These are phyloP conservation scores for Diplodus puntazzo DNA, from an alignment of 2,797 vertebrate genomes.

Conservation along the genomic window DNA sequence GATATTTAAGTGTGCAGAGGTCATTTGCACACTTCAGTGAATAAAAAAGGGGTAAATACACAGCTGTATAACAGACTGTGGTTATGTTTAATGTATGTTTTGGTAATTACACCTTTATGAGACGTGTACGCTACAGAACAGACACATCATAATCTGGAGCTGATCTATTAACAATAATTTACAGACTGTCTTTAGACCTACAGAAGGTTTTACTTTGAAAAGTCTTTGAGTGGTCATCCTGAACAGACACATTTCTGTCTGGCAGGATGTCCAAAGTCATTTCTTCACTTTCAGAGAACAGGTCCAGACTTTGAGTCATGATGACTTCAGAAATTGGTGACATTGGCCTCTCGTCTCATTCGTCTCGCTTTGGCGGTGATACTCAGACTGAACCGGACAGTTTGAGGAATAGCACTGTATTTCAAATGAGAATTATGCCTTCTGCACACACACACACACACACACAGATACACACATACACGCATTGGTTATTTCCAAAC, in stretches of 20 bases:
- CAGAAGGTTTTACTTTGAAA: neutral
- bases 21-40: conserved; percentile 4
- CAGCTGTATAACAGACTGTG: neutral
- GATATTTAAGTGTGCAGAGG: neutral
- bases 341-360: conserved; percentile 17
- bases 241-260: conserved; percentile 11
- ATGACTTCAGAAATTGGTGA: conserved; percentile 24
- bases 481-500: neutral
- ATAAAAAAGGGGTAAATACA: neutral
- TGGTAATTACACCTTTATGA: neutral
- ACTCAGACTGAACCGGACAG: neutral
- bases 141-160: neutral
- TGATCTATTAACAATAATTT: conserved; percentile 8
- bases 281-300: conserved; percentile 27
- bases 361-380: conserved; percentile 22
- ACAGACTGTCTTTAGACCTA: neutral
- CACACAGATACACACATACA: neutral
- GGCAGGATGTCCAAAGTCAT: conserved; percentile 9
- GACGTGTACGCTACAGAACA: neutral
- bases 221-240: neutral
- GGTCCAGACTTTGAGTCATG: conserved; percentile 30
- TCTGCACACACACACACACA: neutral
- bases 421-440: neutral
- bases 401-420: neutral
- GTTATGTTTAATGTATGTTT: conserved; percentile 11